phyloP scores from a whole-genome alignment of 1,140 invertebrate genomes.

The Aplysia californica region DNA sequence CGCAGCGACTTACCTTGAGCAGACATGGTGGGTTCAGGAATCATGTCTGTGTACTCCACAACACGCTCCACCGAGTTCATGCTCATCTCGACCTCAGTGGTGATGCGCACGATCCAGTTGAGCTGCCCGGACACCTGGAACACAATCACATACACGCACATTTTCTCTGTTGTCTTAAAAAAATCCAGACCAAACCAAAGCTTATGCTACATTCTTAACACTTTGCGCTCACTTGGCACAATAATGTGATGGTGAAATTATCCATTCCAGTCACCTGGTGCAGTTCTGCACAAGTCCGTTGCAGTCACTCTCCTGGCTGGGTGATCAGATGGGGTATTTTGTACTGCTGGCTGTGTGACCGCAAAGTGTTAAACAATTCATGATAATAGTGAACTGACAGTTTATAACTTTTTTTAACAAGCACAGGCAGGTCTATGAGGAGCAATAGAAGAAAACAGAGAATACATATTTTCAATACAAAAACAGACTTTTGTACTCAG shows the following conservation, averaged over 20 bases:
- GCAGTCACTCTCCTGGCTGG: too few species aligned
- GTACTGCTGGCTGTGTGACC: too few species aligned
- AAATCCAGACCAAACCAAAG: background rate
- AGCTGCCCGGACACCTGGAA: slow-evolving; percentile 84
- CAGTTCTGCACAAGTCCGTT: too few species aligned
- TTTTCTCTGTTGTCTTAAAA: too few species aligned
- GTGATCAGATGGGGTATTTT: too few species aligned
- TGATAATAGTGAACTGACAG: background rate
- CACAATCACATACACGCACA: background rate
- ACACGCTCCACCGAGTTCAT: slow-evolving; percentile 97
- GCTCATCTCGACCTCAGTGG: slow-evolving; percentile 94
- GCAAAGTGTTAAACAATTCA: too few species aligned
- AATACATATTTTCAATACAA: background rate
- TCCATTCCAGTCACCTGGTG: too few species aligned
- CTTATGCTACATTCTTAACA: background rate
- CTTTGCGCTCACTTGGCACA: too few species aligned
- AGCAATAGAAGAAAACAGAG: background rate
- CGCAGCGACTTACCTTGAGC: too few species aligned
- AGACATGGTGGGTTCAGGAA: too few species aligned
- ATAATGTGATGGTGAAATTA: too few species aligned
- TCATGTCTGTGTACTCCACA: slow-evolving; percentile 83
- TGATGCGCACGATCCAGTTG: slow-evolving; percentile 96
- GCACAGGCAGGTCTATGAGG: too few species aligned
- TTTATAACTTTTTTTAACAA: background rate
- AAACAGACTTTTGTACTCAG: background rate